A percentile compares a stretch with the other conserved stretches of the same genome.
Conservation (phyloP, 2,888 invertebrate species). For the Sympetrum striolatum region DNA sequence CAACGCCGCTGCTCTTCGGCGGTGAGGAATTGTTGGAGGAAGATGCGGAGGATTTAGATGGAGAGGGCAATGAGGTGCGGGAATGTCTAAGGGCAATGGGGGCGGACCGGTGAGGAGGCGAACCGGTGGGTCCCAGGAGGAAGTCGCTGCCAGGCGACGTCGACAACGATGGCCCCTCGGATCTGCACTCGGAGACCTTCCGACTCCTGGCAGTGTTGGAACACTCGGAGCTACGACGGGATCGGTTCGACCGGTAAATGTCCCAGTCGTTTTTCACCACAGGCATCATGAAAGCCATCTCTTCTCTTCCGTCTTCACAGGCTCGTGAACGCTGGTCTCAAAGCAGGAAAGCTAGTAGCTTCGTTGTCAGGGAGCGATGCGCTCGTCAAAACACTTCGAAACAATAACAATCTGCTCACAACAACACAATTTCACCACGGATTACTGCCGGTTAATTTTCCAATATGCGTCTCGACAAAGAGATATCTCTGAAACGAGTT, state of each 20-base stretch:
- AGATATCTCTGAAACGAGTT: not conserved
- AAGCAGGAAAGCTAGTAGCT: not conserved
- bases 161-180: conserved; percentile 75
- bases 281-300: conserved; percentile 95
- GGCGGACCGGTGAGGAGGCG: conserved; percentile 48
- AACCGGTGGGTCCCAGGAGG: conserved; percentile 59
- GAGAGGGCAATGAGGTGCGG: conserved; percentile 63
- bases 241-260: conserved; percentile 85
- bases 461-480: not conserved
- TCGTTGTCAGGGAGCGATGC: not conserved
- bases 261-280: conserved; percentile 94
- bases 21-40: conserved; percentile 69
- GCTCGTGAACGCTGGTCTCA: not conserved
- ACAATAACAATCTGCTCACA: not conserved
- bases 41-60: conserved; percentile 56
- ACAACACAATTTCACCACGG: not conserved
- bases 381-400: not conserved
- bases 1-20: conserved; percentile 58
- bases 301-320: not conserved
- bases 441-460: not conserved
- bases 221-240: conserved; percentile 78
- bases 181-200: conserved; percentile 75
- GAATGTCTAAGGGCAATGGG: conserved; percentile 55
- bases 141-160: conserved; percentile 71
- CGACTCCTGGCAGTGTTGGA: conserved; percentile 71